Conservation (phyloP, 2,888 invertebrate genomes). For the Drosophila melanocephala region DNA sequence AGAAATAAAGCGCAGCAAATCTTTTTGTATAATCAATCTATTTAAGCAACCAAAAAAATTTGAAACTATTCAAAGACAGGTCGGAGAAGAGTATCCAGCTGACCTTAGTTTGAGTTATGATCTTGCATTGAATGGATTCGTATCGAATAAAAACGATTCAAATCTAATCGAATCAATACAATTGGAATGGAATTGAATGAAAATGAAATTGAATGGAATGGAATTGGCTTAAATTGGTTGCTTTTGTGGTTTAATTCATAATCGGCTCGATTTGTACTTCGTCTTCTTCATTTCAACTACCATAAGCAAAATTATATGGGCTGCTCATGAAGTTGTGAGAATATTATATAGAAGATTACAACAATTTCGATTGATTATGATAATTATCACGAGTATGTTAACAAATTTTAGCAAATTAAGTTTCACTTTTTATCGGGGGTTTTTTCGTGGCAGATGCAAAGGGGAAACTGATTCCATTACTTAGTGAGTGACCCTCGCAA, state of each 20-base stretch:
- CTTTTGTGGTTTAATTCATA: conserved; percentile 37
- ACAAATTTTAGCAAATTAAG: neutral
- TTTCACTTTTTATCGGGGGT: neutral
- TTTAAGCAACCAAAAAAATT: conserved; percentile 64
- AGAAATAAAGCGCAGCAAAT: conserved; percentile 52
- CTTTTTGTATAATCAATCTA: conserved; percentile 67
- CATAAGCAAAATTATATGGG: neutral
- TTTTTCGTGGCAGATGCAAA: neutral
- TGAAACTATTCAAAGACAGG: conserved; percentile 16
- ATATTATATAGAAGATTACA: neutral
- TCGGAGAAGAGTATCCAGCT: conserved; percentile 47
- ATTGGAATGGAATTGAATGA: conserved; percentile 28
- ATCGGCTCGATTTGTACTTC: conserved; percentile 27
- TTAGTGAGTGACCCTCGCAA: conserved; percentile 53
- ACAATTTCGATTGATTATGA: neutral
- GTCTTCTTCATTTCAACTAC: neutral
- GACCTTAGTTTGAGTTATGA: conserved; percentile 69
- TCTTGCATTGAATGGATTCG: conserved; percentile 53
- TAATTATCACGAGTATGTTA: neutral
- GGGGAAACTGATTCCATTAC: conserved; percentile 29
- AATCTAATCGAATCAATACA: neutral
- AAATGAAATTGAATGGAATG: conserved; percentile 30
- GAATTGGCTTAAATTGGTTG: conserved; percentile 30
- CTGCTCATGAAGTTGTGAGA: neutral
- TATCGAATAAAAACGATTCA: neutral